Evolutionary conservation across 30 jellyfish, hydroid and myxozoan genomes (phyloP).

Genomic region (Sanderia malayensis): DNA sequence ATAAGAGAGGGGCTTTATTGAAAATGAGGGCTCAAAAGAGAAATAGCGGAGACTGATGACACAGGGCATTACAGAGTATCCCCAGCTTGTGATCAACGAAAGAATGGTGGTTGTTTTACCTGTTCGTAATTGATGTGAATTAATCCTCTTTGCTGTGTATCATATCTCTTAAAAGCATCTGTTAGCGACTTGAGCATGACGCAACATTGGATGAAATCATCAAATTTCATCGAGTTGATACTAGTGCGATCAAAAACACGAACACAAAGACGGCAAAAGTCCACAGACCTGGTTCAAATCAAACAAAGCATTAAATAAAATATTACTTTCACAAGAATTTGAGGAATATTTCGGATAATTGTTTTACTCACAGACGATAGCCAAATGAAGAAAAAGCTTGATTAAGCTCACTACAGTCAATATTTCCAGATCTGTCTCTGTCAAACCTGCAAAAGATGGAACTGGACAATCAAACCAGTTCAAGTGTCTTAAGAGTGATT

Average conservation of each 20-base stretch:
- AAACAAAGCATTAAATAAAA: neutral
- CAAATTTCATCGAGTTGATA: slow-evolving; percentile 93
- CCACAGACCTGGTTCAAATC: slow-evolving; percentile 45
- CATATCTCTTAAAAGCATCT: slow-evolving; percentile 93
- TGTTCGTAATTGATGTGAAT: slow-evolving; percentile 91
- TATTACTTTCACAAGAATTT: neutral
- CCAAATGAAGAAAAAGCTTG: slow-evolving; percentile 95
- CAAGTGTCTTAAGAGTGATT: too few species aligned
- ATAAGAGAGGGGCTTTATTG: too few species aligned
- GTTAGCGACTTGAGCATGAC: slow-evolving; percentile 97
- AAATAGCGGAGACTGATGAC: too few species aligned
- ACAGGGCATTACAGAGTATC: too few species aligned
- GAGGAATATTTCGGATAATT: neutral
- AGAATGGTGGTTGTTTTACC: too few species aligned
- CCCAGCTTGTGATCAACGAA: too few species aligned
- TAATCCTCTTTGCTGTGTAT: slow-evolving; percentile 79
- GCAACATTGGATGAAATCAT: slow-evolving; percentile 98
- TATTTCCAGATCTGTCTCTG: slow-evolving; percentile 95
- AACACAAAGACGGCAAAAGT: slow-evolving; percentile 90
- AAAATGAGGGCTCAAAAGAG: too few species aligned
- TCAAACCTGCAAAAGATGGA: slow-evolving; percentile 71
- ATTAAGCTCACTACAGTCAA: slow-evolving; percentile 76
- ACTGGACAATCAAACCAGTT: neutral
- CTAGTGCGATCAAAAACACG: slow-evolving; percentile 87
- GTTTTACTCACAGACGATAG: slow-evolving; percentile 85